phyloP scores from a whole-genome alignment of 2,888 invertebrate species.

The Rosalia funebris region DNA sequence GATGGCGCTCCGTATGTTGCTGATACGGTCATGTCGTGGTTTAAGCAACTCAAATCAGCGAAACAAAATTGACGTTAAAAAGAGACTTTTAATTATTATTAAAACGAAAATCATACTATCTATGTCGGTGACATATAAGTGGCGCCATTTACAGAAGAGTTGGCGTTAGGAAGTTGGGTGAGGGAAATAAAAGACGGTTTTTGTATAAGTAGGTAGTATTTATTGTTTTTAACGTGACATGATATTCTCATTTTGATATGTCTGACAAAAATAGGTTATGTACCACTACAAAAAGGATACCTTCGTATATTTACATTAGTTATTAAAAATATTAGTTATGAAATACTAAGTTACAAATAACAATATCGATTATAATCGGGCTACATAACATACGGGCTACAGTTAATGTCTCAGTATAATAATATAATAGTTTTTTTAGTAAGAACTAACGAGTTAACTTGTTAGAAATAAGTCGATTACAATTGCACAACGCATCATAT shows the following conservation, averaged over 20 bases:
- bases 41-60: no score
- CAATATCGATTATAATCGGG: slow-evolving; percentile 32
- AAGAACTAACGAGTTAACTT: slow-evolving; percentile 9
- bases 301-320: slow-evolving; percentile 54
- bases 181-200: background rate
- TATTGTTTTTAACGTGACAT: slow-evolving; percentile 41
- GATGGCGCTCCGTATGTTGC: no score
- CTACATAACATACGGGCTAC: slow-evolving; percentile 38
- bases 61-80: no score
- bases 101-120: no score
- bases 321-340: slow-evolving; percentile 52
- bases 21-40: no score
- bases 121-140: no score
- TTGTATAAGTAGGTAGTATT: slow-evolving; percentile 24
- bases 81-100: no score
- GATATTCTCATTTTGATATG: slow-evolving; percentile 54
- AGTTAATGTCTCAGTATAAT: slow-evolving; percentile 19
- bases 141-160: no score
- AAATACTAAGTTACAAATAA: slow-evolving; percentile 44
- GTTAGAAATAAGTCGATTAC: slow-evolving; percentile 16
- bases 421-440: slow-evolving; percentile 12
- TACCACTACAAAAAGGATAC: slow-evolving; percentile 53
- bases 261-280: slow-evolving; percentile 59
- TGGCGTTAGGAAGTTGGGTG: no score
- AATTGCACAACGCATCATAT: slow-evolving; percentile 28